These are phyloP conservation scores for Loxodonta africana DNA, from an alignment of 2,113 vertebrate genomes.

Conservation along the genomic window DNA sequence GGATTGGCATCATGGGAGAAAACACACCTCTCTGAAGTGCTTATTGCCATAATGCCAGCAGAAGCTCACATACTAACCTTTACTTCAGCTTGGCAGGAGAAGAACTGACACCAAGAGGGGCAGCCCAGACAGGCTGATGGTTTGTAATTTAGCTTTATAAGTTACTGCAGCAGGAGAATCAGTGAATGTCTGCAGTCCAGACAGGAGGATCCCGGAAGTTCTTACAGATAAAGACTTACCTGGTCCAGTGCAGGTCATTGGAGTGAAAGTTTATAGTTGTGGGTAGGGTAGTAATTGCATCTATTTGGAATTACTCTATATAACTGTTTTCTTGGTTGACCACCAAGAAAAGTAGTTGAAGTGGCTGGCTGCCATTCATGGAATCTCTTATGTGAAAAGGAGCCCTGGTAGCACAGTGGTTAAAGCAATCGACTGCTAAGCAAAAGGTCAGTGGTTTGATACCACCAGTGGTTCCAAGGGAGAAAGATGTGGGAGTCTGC, in stretches of 20 bases:
- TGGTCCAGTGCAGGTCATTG: not conserved
- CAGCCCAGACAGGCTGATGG: not conserved
- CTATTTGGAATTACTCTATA: not conserved
- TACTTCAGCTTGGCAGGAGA: conserved; percentile 2
- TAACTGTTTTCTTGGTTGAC: not conserved
- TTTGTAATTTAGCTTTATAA: not conserved
- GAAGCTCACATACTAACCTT: not conserved
- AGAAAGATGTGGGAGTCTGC: too few species aligned
- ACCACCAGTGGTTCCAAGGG: too few species aligned
- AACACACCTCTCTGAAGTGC: not conserved
- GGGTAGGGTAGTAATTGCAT: not conserved
- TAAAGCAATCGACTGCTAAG: too few species aligned
- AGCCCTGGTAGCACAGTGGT: too few species aligned
- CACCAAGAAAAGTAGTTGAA: not conserved
- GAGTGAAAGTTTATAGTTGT: not conserved
- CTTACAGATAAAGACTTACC: not conserved
- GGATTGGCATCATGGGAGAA: not conserved
- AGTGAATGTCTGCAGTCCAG: not conserved
- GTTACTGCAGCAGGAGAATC: not conserved
- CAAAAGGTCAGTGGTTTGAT: too few species aligned
- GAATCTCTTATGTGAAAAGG: not conserved
- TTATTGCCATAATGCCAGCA: not conserved
- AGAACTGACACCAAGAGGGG: not conserved
- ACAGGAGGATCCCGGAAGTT: not conserved
- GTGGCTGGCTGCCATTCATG: not conserved